Base-by-base conservation (phyloP, 2,888 invertebrate genomes). In the Phengaris alcon region DNA sequence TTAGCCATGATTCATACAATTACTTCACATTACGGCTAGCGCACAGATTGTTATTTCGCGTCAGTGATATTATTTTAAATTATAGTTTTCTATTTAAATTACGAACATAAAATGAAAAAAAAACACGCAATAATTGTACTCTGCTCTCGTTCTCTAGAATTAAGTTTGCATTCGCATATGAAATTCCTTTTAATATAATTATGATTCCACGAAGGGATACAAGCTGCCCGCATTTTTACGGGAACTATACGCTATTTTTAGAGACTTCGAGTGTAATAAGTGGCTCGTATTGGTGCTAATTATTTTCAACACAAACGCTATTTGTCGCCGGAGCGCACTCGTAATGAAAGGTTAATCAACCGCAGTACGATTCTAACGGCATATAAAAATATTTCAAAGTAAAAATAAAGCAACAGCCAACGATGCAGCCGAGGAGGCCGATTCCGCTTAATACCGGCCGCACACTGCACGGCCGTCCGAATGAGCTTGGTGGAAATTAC, bases 401-500 rank as follows among this genome's bases (percentile, higher is more conserved):
- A 75, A 68, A 73, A 73, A n/a, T n/a, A 35, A 70, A 51, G 55
- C 75, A 54, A 59, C 54, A 59, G 13, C 44, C 75, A 54, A 59
- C 54, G 70, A 13, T 46, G 68, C 55, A 68, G 54, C 15, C 64
- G 64, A 72, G 35, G 74, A 64, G 72, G 48, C 74, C 68, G 54
- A 76, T 74, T 76, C 70, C 57, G 44, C 55, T 77, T 75, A 77
- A 57, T 75, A 75, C 69, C 64, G 75, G 22, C 64, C 6, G 48
- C 75, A 74, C 59, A 69, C 77, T 76, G 73, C 76, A 73, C 82
- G 86, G 86, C 84, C 88, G 85, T 86, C 85, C 80, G 82, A 79
- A 79, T 83, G 80, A 81, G 80, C 83, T 78, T 82, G 79, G 78
- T 79, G 80, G 80, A 91, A 91, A 91, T 92, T 91, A 90, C 84